Evolutionary conservation across 2,113 vertebrate genomes (phyloP).

Genomic region (Neodon shergylaensis): DNA sequence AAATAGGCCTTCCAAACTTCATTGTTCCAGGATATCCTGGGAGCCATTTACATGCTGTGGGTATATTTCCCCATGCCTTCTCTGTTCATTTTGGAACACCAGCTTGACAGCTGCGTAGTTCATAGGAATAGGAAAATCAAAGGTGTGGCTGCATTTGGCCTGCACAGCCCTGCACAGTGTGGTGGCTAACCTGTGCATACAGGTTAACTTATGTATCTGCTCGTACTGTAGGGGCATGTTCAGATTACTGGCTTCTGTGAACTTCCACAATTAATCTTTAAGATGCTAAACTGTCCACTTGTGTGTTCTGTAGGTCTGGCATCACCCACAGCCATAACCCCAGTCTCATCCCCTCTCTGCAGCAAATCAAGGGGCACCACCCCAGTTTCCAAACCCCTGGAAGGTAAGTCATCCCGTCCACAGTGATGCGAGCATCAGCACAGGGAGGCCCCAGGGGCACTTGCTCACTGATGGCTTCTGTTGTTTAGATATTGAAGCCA

Average conservation of each 20-base stretch:
- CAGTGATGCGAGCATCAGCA: fast-evolving
- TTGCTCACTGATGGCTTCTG: conserved; percentile 10
- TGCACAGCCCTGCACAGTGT: too few species aligned
- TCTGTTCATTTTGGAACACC: neutral
- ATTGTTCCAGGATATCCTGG: neutral
- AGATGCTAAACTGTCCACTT: conserved; percentile 7
- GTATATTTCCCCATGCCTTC: neutral
- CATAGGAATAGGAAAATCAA: neutral
- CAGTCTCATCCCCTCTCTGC: conserved; percentile 85
- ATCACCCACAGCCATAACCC: conserved; percentile 88
- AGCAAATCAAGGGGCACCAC: conserved; percentile 90
- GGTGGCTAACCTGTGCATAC: neutral
- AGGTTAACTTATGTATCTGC: too few species aligned
- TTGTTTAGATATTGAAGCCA: conserved; percentile 93
- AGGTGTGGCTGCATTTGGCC: neutral
- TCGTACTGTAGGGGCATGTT: neutral
- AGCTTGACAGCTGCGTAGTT: neutral
- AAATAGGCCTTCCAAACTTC: neutral
- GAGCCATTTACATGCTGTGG: fast-evolving
- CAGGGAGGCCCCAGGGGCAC: fast-evolving
- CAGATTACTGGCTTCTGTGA: fast-evolving
- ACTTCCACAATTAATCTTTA: neutral
- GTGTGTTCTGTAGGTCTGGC: conserved; percentile 89
- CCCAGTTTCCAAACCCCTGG: conserved; percentile 92
- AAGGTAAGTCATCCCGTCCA: conserved; percentile 87